Evolutionary conservation across 2,888 invertebrate genomes (phyloP).

Genomic region (Morpho helenor): DNA sequence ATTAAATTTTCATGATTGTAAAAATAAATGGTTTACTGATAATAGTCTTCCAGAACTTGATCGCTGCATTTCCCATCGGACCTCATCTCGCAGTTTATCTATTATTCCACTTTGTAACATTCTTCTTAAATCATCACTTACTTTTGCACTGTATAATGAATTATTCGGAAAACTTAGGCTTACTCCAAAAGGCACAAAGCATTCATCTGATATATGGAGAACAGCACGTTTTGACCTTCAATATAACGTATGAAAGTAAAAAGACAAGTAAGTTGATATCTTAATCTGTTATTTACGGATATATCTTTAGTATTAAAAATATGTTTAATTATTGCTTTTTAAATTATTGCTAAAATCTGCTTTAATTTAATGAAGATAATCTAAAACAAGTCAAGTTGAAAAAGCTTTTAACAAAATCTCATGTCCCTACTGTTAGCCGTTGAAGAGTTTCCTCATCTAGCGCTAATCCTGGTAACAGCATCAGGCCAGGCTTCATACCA

Average conservation of each 20-base stretch:
- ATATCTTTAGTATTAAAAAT: too few species aligned
- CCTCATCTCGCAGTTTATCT: conserved; percentile 82
- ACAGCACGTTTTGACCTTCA: conserved; percentile 80
- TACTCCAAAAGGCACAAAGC: conserved; percentile 86
- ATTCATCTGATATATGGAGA: conserved; percentile 86
- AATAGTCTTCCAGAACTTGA: conserved; percentile 80
- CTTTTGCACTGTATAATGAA: conserved; percentile 80
- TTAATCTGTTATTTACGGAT: too few species aligned
- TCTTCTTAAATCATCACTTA: conserved; percentile 80
- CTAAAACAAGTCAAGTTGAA: too few species aligned
- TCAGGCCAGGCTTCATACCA: too few species aligned
- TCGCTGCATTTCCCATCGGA: conserved; percentile 85
- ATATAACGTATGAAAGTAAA: conserved; percentile 12
- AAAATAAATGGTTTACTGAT: conserved; percentile 65
- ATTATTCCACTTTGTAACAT: conserved; percentile 84
- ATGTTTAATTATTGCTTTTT: too few species aligned
- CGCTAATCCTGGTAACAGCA: too few species aligned
- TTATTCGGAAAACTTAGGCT: conserved; percentile 82
- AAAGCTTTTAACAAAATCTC: too few species aligned
- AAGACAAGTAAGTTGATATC: background rate
- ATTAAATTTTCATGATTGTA: background rate
- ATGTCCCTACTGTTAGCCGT: too few species aligned
- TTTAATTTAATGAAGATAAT: too few species aligned
- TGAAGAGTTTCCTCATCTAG: too few species aligned
- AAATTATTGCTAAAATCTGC: too few species aligned